Conservation (phyloP, 2,797 vertebrate genomes). For the Linurgus olivaceus region DNA sequence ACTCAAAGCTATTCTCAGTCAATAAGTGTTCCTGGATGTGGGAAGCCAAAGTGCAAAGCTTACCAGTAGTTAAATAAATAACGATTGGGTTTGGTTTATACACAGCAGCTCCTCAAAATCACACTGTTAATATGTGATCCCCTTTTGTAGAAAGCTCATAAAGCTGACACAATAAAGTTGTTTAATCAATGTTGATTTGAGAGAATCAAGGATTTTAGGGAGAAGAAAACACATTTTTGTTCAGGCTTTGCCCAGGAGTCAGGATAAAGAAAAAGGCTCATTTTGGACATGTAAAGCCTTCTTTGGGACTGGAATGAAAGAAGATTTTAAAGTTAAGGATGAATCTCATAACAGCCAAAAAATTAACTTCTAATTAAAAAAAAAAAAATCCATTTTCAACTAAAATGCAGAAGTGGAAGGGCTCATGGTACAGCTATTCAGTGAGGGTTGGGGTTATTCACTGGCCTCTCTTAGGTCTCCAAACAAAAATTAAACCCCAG, state of each 20-base stretch:
- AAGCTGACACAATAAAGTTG: background rate
- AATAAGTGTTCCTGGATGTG: background rate
- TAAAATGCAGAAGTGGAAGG: background rate
- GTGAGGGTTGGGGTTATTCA: background rate
- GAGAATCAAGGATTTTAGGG: background rate
- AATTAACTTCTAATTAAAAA: too few species aligned
- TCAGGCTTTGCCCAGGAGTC: background rate
- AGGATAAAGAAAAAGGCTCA: background rate
- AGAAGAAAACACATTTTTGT: background rate
- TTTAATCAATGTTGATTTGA: background rate
- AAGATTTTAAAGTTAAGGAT: background rate
- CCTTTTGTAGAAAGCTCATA: background rate
- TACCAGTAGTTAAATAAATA: background rate
- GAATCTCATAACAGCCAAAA: background rate
- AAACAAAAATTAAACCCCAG: background rate
- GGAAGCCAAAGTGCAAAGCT: background rate
- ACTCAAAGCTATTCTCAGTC: background rate
- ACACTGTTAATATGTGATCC: background rate
- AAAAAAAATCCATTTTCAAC: background rate
- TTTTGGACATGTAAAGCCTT: background rate
- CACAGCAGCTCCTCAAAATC: background rate
- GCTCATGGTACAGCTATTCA: background rate
- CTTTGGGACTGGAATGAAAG: background rate
- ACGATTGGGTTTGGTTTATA: accelerated
- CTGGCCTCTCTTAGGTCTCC: background rate